Evolutionary conservation across 2,797 vertebrate genomes (phyloP), one percentile per base, ranked within the genome.

Genomic region (Sebastes kiyomatsui): DNA sequence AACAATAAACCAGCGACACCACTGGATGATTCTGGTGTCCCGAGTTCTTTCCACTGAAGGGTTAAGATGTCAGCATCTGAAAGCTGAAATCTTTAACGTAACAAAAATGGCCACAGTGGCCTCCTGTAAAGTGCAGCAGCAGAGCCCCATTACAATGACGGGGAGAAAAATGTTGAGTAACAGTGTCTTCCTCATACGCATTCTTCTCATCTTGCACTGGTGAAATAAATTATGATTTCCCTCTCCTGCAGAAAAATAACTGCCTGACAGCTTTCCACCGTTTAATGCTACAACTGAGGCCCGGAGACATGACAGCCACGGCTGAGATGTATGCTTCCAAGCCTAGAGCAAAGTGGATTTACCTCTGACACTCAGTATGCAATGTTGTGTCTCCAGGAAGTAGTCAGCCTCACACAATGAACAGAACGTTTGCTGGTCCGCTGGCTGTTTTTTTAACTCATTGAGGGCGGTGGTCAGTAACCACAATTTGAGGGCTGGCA

Each of bases 271-370:
- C 67, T 32, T 32, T 62, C 55, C 56, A 54, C 11, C 22, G 13
- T 32, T 85, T 33, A 32, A 72, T 84, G 79, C 83, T 88, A 89
- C 84, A 75, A 66, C 3, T 22, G n/a, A 62, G 67, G 68, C 61
- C 42, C 61, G 49, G 23, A 69, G 52, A 75, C 22, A 3, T 1
- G 42, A 67, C 65, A 76, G 66, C 60, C 59, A 70, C 42, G 69
- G 77, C 12, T 76, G 30, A 72, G 69, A 67, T 30, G 68, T 64
- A 28, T 1, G 52, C 33, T 49, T 72, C 27, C 2, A 71, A 72
- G 16, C 67, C 74, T 6, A 8, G 49, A 71, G 35, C 61, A 65
- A 18, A 55, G 22, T 32, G 18, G 33, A 38, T 67, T 71, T 42
- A 38, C 66, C 27, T 80, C 58, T 2, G 68, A 67, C 30, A 8